Evolutionary conservation across 1,140 invertebrate genomes (phyloP).

Genomic region (Piezodorus guildinii): DNA sequence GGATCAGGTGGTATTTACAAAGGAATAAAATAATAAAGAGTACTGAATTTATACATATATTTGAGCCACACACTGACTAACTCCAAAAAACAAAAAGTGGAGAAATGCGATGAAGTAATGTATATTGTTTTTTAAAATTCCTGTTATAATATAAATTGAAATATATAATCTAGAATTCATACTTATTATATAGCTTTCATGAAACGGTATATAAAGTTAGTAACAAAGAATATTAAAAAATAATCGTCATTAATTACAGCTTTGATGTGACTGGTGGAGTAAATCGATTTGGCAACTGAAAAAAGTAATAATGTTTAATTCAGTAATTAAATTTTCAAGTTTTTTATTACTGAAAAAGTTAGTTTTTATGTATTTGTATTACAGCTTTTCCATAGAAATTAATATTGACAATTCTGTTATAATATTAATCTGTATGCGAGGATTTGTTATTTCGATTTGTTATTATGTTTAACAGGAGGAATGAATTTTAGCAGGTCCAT

Average conservation of each 20-base stretch:
- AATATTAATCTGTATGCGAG: conserved; percentile 23
- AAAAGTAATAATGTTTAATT: conserved; percentile 8
- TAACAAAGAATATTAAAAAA: conserved; percentile 18
- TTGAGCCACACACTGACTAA: conserved; percentile 6
- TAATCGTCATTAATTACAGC: conserved; percentile 19
- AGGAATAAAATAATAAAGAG: too few species aligned
- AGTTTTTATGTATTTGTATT: conserved; percentile 22
- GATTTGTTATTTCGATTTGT: conserved; percentile 25
- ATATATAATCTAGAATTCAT: conserved; percentile 22
- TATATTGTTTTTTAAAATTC: conserved; percentile 25
- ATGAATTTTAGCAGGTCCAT: conserved; percentile 27
- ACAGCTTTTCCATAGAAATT: conserved; percentile 19
- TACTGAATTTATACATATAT: too few species aligned
- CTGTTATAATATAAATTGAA: conserved; percentile 22
- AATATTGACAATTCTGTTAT: conserved; percentile 20
- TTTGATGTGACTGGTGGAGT: conserved; percentile 13
- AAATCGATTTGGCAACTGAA: conserved; percentile 8
- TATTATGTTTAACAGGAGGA: conserved; percentile 24
- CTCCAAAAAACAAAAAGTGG: conserved; percentile 15
- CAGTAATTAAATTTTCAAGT: conserved; percentile 14
- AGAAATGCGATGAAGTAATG: conserved; percentile 21
- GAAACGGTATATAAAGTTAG: conserved; percentile 21
- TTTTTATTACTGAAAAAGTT: conserved; percentile 25
- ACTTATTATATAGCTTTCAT: conserved; percentile 21
- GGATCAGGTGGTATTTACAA: too few species aligned